Evolutionary conservation across 2,888 invertebrate genomes (phyloP), one percentile per base, ranked within the genome.

Genomic region (Acrobasis suavella): DNA sequence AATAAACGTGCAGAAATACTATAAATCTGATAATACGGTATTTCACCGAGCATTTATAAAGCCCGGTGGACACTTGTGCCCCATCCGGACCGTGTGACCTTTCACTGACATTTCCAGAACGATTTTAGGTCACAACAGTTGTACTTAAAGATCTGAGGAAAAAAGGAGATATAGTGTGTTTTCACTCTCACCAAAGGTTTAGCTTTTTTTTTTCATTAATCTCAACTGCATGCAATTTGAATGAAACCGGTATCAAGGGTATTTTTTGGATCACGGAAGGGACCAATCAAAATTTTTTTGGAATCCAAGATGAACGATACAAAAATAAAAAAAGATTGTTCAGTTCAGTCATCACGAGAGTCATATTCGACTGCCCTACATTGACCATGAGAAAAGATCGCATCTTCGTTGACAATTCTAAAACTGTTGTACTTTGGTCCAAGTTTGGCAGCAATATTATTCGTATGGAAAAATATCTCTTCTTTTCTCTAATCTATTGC

Each of bases 101-200:
- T 73, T 72, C 64, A 71, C 72, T 80, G 83, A 81, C 82, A 83
- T 83, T 83, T 79, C 67, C 73, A 67, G 63, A 65, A 61, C 68
- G 70, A 67, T 76, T 78, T 75, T 76, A 80, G 80, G 78, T 82
- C 81, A 76, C 74, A 70, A 67, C 72, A 67, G 69, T 64, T 65
- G 55, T 42, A 56, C 10, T 39, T 39, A 7, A 16, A 56, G 55
- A 56, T 56, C 7, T 16, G 38, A 17, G 39, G 17, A 38, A 15
- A n/a, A 15, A 39, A 56, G 39, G 39, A 17, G 55, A 39, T 56
- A n/a, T 17, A 16, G 6, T 38, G 2, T 12, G 10, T 42, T 12
- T 42, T 2, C 12, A 42, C 32, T 32, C 5, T 32, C 7, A 32
- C 8, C 32, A 32, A 32, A 32, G 7, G 32, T 32, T 22, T 2